Conservation (phyloP, 1,140 invertebrate species). For the Leptestheria dahalacensis region DNA sequence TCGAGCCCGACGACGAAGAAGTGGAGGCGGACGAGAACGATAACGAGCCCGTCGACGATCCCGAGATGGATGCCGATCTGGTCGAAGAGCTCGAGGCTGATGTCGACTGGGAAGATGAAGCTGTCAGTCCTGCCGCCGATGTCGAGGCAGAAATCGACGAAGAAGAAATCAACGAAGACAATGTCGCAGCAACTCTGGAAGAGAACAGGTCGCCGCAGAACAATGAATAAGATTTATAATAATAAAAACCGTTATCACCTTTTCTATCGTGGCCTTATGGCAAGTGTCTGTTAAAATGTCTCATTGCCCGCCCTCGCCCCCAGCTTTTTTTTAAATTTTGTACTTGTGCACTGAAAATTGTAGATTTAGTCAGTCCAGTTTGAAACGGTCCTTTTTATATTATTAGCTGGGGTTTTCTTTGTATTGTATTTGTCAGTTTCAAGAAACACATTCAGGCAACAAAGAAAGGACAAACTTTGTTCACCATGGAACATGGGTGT, state of each 20-base stretch:
- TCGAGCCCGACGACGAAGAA: neutral
- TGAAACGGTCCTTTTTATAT: neutral
- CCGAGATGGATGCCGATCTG: neutral
- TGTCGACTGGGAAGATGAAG: neutral
- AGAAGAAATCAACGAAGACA: conserved; percentile 4
- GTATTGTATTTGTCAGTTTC: neutral
- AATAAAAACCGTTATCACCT: neutral
- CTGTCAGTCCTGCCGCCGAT: neutral
- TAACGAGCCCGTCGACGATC: neutral
- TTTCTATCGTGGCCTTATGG: neutral
- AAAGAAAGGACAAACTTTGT: too few relatives aligned
- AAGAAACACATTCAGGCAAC: too few relatives aligned
- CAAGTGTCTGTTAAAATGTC: too few relatives aligned
- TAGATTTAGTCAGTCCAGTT: too few relatives aligned
- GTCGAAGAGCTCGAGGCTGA: conserved; percentile 3
- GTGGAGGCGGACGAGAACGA: conserved; percentile 1
- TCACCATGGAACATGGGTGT: too few relatives aligned
- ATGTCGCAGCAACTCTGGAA: neutral
- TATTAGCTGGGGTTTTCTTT: neutral
- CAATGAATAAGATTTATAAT: neutral
- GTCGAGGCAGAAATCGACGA: neutral
- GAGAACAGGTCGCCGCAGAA: neutral
- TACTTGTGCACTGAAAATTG: too few relatives aligned
- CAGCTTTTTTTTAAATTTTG: neutral
- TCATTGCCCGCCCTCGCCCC: too few relatives aligned